Percentiles rank a stretch among this genome's conserved stretches.
phyloP scores from a whole-genome alignment of 2,113 vertebrate genomes.

The Kryptolebias marmoratus region DNA sequence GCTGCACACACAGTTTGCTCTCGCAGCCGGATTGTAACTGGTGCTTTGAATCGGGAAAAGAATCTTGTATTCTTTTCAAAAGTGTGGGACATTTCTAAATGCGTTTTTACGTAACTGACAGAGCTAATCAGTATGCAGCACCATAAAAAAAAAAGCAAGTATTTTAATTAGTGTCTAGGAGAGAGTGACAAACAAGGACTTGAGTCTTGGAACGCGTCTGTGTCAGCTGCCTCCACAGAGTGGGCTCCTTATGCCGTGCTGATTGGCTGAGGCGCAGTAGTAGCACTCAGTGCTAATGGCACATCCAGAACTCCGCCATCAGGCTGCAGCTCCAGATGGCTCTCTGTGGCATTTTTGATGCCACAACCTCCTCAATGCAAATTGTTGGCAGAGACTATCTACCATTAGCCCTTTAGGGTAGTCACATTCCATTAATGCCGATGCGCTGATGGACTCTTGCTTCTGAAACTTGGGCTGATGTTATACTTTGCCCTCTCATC shows the following conservation, averaged over 20 bases:
- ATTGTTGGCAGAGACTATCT: constrained; percentile 45
- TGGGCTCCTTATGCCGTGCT: constrained; percentile 33
- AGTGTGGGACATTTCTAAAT: neutral
- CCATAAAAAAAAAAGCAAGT: no score
- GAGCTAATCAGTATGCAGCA: constrained; percentile 3
- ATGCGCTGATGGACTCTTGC: constrained; percentile 27
- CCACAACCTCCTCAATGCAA: constrained; percentile 45
- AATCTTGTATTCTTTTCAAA: neutral
- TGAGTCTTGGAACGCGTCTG: constrained; percentile 1
- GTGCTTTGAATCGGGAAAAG: neutral
- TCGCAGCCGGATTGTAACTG: neutral
- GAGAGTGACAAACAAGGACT: constrained; percentile 8
- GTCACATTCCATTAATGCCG: constrained; percentile 53
- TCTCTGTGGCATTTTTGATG: constrained; percentile 46
- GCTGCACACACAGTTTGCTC: neutral
- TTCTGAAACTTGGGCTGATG: constrained; percentile 19
- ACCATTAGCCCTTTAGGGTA: constrained; percentile 58
- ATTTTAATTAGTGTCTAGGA: constrained; percentile 2
- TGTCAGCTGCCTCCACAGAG: constrained; percentile 21
- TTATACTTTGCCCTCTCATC: constrained; percentile 26
- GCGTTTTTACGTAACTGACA: neutral
- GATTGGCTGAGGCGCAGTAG: constrained; percentile 46
- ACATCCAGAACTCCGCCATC: constrained; percentile 38
- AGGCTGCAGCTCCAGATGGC: constrained; percentile 57
- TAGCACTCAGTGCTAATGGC: constrained; percentile 39